These are phyloP conservation scores for Minunthozetes semirufus DNA, from an alignment of 2,888 invertebrate genomes.

Conservation along the genomic window DNA sequence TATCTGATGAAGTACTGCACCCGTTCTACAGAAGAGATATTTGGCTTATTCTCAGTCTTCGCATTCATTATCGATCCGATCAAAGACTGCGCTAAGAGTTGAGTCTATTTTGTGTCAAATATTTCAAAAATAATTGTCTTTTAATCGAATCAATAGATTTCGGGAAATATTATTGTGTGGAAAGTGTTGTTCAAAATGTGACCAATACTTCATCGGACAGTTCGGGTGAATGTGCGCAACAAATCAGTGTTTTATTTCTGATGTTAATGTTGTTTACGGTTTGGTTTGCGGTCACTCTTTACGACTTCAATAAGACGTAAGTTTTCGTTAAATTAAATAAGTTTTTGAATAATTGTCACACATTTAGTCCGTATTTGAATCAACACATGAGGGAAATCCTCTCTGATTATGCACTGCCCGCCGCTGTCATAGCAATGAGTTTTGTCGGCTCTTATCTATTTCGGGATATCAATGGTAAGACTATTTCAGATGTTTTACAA, in stretches of 20 bases:
- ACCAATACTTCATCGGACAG: neutral
- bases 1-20: conserved; percentile 53
- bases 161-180: neutral
- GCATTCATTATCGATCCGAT: conserved; percentile 52
- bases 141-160: neutral
- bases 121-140: neutral
- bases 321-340: neutral
- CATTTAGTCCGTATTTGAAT: conserved; percentile 28
- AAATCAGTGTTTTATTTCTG: conserved; percentile 49
- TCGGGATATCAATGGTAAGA: conserved; percentile 44
- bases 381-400: conserved; percentile 46
- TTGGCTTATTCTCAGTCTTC: conserved; percentile 53
- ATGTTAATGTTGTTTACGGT: conserved; percentile 53
- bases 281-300: conserved; percentile 52
- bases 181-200: neutral
- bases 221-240: conserved; percentile 20
- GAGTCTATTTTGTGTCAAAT: neutral
- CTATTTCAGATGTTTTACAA: neutral
- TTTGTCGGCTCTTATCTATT: conserved; percentile 49
- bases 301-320: conserved; percentile 52
- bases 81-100: conserved; percentile 31
- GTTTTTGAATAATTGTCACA: neutral
- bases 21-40: conserved; percentile 54
- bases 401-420: conserved; percentile 49
- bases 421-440: conserved; percentile 48